These are phyloP conservation scores for Idaea dimidiata DNA, from an alignment of 2,888 invertebrate genomes.

Conservation along the genomic window DNA sequence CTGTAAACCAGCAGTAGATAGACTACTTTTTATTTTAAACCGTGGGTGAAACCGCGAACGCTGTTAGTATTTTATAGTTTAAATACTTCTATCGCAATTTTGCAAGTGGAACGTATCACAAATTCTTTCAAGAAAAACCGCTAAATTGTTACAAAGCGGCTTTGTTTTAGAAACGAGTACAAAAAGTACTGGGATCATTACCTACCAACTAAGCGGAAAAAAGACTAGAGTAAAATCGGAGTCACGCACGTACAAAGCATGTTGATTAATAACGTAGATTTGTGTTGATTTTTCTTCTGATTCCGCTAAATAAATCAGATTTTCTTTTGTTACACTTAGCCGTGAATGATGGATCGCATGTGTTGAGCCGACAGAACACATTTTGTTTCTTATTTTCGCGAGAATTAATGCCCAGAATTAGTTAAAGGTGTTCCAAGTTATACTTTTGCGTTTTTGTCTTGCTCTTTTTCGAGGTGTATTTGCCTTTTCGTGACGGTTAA, in stretches of 20 bases:
- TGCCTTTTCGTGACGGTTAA: neutral
- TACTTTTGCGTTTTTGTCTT: neutral
- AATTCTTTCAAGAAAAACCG: neutral
- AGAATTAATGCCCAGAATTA: conserved; percentile 6
- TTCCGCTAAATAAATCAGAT: conserved; percentile 25
- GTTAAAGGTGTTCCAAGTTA: neutral
- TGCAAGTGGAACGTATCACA: neutral
- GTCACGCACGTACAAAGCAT: conserved; percentile 19
- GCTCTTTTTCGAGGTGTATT: neutral
- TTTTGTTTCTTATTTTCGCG: conserved; percentile 23
- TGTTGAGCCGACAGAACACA: conserved; percentile 11
- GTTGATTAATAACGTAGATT: conserved; percentile 21
- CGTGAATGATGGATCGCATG: conserved; percentile 27
- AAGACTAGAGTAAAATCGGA: conserved; percentile 3
- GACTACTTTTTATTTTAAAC: neutral
- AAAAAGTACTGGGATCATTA: neutral
- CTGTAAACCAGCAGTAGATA: no score
- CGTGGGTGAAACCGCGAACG: neutral
- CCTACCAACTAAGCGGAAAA: neutral
- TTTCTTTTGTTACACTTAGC: conserved; percentile 15
- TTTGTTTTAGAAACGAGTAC: no score
- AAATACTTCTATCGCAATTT: no score
- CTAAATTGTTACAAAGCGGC: no score
- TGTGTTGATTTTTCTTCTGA: conserved; percentile 23
- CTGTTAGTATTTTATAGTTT: no score